Evolutionary conservation across 1,140 invertebrate species (phyloP).

Genomic region (Portunus trituberculatus): DNA sequence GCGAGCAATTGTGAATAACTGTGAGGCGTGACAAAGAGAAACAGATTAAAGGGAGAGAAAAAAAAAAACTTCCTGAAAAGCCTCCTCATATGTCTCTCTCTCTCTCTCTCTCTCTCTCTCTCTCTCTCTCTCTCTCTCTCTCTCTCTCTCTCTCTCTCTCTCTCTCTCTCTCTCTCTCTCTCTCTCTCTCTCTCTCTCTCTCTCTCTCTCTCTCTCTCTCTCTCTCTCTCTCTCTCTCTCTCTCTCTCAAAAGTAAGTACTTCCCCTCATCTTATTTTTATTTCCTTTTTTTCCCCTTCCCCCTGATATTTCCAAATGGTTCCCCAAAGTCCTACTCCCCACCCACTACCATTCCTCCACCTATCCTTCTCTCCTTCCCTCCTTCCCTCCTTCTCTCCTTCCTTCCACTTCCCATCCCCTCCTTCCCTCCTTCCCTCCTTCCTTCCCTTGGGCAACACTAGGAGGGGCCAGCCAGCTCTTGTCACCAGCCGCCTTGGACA

Average conservation of each 20-base stretch:
- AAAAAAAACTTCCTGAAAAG: too few relatives aligned
- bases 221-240: background rate
- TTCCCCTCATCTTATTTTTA: conserved; percentile 39
- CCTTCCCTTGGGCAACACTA: background rate
- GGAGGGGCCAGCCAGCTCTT: background rate
- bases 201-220: background rate
- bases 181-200: conserved; percentile 51
- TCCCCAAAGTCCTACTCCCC: background rate
- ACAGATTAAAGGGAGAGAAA: too few relatives aligned
- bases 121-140: background rate
- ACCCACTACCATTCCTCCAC: background rate
- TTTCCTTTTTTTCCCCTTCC: background rate
- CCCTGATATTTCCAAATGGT: background rate
- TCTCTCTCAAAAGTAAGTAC: background rate
- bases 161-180: conserved; percentile 52
- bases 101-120: background rate
- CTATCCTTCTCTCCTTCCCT: background rate
- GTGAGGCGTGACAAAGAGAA: too few relatives aligned
- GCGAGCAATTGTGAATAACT: too few relatives aligned
- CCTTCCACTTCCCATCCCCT: background rate
- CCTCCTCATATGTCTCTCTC: too few relatives aligned
- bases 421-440: background rate
- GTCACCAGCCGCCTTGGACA: conserved; percentile 36
- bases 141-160: background rate
- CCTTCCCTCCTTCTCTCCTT: background rate